These are phyloP conservation scores for Schizopygopsis pylzovi DNA, from an alignment of 2,797 vertebrate species.

Conservation along the genomic window DNA sequence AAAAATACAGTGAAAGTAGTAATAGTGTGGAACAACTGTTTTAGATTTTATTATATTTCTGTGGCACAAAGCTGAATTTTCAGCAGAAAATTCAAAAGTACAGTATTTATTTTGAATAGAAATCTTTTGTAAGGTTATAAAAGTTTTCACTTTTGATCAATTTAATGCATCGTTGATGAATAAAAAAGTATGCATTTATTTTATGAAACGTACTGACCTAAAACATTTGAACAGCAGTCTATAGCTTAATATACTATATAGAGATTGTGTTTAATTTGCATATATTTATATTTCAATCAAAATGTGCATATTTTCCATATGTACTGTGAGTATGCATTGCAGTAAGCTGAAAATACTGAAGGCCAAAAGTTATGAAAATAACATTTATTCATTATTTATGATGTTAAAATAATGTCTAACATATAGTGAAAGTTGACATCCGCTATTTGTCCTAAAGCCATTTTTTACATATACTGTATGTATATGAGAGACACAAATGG, in stretches of 20 bases:
- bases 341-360: neutral
- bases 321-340: neutral
- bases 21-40: neutral
- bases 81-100: neutral
- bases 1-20: neutral
- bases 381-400: neutral
- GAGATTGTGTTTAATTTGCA: neutral
- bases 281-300: neutral
- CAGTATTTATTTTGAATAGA: neutral
- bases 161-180: neutral
- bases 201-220: neutral
- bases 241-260: neutral
- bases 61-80: too few species aligned
- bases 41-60: too few species aligned
- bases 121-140: neutral
- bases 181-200: neutral
- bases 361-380: neutral
- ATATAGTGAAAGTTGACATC: neutral
- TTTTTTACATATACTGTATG: neutral
- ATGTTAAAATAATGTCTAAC: neutral
- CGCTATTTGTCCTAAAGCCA: neutral
- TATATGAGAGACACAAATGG: conserved; percentile 4
- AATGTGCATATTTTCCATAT: neutral
- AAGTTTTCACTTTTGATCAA: neutral
- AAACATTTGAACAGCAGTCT: neutral